Conservation (phyloP, 2,888 invertebrate species). For the Drosophila mimetica region DNA sequence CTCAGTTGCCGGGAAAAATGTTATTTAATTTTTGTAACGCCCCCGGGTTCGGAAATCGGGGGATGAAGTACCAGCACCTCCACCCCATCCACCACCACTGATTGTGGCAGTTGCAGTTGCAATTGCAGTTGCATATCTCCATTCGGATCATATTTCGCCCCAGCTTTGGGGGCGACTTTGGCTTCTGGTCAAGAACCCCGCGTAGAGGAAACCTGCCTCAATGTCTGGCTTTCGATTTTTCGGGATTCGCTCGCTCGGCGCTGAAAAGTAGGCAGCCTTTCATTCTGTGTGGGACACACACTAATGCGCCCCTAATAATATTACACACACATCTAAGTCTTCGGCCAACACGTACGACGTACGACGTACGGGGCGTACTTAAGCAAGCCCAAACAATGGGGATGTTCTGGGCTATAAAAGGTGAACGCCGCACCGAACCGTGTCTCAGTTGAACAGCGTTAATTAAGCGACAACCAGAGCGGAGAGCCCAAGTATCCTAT, state of each 20-base stretch:
- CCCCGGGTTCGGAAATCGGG: constrained; percentile 41
- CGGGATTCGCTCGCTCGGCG: constrained; percentile 14
- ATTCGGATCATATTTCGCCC: constrained; percentile 72
- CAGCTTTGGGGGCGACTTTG: constrained; percentile 21
- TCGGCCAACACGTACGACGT: constrained; percentile 43
- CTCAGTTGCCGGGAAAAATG: constrained; percentile 49
- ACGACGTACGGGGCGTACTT: constrained; percentile 18
- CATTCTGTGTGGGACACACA: constrained; percentile 20
- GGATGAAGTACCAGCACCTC: constrained; percentile 13
- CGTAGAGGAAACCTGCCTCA: constrained; percentile 40
- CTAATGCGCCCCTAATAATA: constrained; percentile 66
- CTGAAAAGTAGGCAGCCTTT: constrained; percentile 69
- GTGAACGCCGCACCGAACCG: constrained; percentile 52
- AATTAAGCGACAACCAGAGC: constrained; percentile 66
- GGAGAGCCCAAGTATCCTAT: constrained; percentile 4
- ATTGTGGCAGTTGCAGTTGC: constrained; percentile 40
- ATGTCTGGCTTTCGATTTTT: constrained; percentile 35
- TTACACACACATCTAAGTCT: constrained; percentile 63
- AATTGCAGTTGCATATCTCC: constrained; percentile 60
- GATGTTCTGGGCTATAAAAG: constrained; percentile 73
- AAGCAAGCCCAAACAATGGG: constrained; percentile 31
- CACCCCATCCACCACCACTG: constrained; percentile 35
- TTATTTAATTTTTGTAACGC: constrained; percentile 74
- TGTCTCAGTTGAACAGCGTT: constrained; percentile 77
- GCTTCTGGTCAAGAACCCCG: constrained; percentile 28